Base-by-base conservation (phyloP, 2,888 invertebrate genomes). In the Scaptodrosophila latifasciaeformis region DNA sequence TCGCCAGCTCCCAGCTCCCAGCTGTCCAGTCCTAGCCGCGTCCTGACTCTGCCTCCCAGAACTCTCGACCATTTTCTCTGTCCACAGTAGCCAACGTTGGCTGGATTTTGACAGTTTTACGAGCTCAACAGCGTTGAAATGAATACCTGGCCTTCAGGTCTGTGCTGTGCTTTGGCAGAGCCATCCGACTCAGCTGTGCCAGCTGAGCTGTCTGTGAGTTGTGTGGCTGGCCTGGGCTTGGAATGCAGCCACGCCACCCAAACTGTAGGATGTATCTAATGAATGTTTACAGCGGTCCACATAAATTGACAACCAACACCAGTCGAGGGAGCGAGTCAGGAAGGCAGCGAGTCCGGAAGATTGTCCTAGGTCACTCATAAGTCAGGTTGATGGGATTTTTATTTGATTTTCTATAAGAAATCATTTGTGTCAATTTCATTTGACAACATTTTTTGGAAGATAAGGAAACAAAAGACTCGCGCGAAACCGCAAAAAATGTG, bases 81-180 rank as follows among this genome's bases (percentile, higher is more conserved):
- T 19, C 58, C 61, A 70, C 79, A 62, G 72, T 74, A 74, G 72
- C 78, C 74, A 24, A 24, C 3, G 24, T 7, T 7, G 24, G 68
- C 78, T 80, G 75, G 71, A 77, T 76, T 76, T 80, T 80, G 75
- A 76, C 81, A 76, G 78, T 80, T 76, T 76, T 76, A 76, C 78
- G 81, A 80, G 81, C 78, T 75, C 81, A 62, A 34, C 64, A 57
- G 75, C 60, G 62, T 59, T 80, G 81, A 80, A 80, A 76, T 74
- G 79, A 79, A 74, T 80, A 76, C 81, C 75, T 77, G 65, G 15
- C 37, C 37, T 17, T n/a, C n/a, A n/a, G n/a, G n/a, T n/a, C n/a
- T n/a, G n/a, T n/a, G n/a, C n/a, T n/a, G n/a, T n/a, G 37, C 24
- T 5, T 24, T 24, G 24, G 24, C 3, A 24, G 24, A 24, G n/a